Conservation (phyloP, 2,888 invertebrate species). For the Rhorus exstirpatorius region DNA sequence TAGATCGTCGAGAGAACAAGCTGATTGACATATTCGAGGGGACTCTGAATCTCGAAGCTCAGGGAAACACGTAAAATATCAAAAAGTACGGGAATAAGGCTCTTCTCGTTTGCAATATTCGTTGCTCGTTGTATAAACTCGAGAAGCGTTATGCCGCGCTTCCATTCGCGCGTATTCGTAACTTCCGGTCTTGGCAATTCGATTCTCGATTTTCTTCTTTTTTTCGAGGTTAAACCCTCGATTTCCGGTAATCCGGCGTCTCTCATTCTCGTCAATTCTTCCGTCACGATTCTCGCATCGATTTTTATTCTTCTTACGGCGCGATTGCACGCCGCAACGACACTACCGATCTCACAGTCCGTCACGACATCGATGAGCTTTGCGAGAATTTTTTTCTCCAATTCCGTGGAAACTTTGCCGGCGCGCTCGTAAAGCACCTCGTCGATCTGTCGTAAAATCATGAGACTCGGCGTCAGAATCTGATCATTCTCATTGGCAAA, state of each 20-base stretch:
- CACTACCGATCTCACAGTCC: conserved; percentile 79
- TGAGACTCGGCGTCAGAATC: conserved; percentile 84
- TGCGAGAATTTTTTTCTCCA: conserved; percentile 78
- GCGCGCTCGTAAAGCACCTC: conserved; percentile 86
- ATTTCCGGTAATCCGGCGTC: conserved; percentile 77
- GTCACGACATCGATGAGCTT: conserved; percentile 82
- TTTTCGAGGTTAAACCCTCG: not conserved
- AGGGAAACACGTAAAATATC: conserved; percentile 93
- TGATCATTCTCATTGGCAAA: conserved; percentile 81
- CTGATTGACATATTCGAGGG: conserved; percentile 96
- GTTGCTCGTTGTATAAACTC: conserved; percentile 95
- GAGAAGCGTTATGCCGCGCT: conserved; percentile 91
- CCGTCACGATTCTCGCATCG: conserved; percentile 88
- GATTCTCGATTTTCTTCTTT: conserved; percentile 78
- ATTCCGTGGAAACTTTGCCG: conserved; percentile 69
- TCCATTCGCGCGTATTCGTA: conserved; percentile 91
- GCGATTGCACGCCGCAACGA: conserved; percentile 87
- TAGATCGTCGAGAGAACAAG: conserved; percentile 92
- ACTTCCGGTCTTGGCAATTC: conserved; percentile 88
- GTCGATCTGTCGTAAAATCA: conserved; percentile 88
- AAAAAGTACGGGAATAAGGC: conserved; percentile 92
- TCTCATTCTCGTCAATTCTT: conserved; percentile 89
- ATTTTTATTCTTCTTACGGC: conserved; percentile 90
- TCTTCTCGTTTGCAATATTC: conserved; percentile 90
- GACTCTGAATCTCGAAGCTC: conserved; percentile 92